Base-by-base conservation (phyloP, 2,888 invertebrate species). In the Tiliacea citrago region DNA sequence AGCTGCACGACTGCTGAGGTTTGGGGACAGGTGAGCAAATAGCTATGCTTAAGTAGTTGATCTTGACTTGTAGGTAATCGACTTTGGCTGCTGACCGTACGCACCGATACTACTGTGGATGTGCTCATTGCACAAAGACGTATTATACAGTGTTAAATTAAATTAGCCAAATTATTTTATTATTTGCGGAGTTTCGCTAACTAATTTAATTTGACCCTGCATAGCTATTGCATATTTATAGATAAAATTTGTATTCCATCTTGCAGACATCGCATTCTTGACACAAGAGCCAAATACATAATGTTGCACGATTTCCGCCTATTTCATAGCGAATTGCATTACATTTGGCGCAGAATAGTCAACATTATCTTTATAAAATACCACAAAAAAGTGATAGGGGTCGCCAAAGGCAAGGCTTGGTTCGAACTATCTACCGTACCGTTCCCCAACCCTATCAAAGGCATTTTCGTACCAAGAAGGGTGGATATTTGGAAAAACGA, bases 301-400 rank as follows among this genome's bases (percentile, higher is more conserved):
- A 92, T 98, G 75, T 94, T 98, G 0, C 97, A 98, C 91, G 98
- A 98, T 91, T 94, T 96, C 75, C 95, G 98, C 9, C 94, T 98
- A 2, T 97, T 98, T 86, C 95, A 96, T 68, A 96, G 97, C 81
- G 97, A 97, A 9, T 94, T 98, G 79, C 97, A 97, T 87, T 98
- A 98, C 87, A 91, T 98, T 21, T 98, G 98, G 98, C 98, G 97
- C 79, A 97, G 98, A 79, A 97, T 98, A 66, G 97, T 98, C 29
- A 98, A 98, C 86, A 97, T 98, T 0, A 92, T 98, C 12, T 98
- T 98, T 84, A 94, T 98, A 21, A 97, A 97, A 66, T 96, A 97
- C 85, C 97, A 97, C 87, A 93, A 87, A 67, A 93, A 93, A 84
- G 82, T 91, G 68, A 79, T 65, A 78, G 92, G 91, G 0, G 66